These are phyloP conservation scores for Piliocolobus tephrosceles DNA, from an alignment of 2,113 vertebrate species.

Conservation along the genomic window DNA sequence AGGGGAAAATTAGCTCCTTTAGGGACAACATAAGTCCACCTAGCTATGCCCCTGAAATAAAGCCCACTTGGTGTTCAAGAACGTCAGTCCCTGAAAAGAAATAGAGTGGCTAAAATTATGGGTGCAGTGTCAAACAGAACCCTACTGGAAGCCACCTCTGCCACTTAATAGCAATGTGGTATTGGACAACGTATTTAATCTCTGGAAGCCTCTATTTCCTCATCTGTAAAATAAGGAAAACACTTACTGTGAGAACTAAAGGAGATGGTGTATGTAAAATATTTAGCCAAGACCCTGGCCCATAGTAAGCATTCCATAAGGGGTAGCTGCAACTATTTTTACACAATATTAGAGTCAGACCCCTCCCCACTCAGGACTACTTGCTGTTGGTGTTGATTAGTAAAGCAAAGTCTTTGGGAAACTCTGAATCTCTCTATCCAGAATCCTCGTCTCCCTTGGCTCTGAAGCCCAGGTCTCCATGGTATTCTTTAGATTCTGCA, in stretches of 20 bases:
- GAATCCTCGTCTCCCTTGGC: too few relatives aligned
- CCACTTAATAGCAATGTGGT: neutral
- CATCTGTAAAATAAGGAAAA: neutral
- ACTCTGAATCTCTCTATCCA: neutral
- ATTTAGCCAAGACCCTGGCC: neutral
- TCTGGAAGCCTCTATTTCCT: neutral
- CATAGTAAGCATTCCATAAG: neutral
- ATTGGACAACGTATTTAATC: neutral
- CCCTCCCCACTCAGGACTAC: neutral
- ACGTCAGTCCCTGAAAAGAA: neutral
- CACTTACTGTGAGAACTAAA: neutral
- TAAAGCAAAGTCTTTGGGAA: neutral
- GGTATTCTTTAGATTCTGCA: neutral
- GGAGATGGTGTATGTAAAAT: neutral
- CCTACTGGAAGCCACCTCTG: neutral
- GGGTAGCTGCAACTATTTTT: neutral
- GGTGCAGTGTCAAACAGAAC: neutral
- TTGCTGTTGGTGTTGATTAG: neutral
- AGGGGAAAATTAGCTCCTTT: neutral
- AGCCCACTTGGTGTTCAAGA: neutral
- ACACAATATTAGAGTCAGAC: neutral
- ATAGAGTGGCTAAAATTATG: neutral
- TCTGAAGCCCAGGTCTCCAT: neutral
- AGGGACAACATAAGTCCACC: neutral
- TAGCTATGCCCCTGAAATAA: neutral